These are phyloP conservation scores for Otus sunia DNA, from an alignment of 2,113 vertebrate genomes.

Conservation along the genomic window DNA sequence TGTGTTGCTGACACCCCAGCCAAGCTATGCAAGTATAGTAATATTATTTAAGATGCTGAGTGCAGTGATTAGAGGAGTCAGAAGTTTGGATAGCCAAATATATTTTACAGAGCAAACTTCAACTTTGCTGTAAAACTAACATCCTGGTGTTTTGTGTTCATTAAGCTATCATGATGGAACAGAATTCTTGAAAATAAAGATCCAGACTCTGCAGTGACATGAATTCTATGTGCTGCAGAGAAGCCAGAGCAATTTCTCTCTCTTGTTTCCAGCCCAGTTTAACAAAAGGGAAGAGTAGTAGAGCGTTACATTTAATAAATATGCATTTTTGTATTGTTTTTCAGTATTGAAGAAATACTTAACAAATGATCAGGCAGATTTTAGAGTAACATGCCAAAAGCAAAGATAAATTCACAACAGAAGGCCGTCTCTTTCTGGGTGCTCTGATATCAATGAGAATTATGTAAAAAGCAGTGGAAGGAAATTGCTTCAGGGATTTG, in stretches of 20 bases:
- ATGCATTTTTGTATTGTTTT: not conserved
- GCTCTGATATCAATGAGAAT: not conserved
- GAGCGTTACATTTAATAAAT: not conserved
- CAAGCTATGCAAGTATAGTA: not conserved
- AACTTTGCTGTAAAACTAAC: not conserved
- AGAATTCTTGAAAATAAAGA: not conserved
- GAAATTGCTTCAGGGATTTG: not conserved
- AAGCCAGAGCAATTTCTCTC: not conserved
- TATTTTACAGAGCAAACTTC: not conserved
- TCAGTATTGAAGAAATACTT: not conserved
- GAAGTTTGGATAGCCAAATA: not conserved
- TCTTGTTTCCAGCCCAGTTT: not conserved
- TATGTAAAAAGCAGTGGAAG: not conserved
- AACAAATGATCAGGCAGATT: not conserved
- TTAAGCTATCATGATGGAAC: not conserved
- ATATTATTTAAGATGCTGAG: not conserved
- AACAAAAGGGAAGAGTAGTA: not conserved
- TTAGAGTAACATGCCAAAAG: not conserved
- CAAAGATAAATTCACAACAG: not conserved
- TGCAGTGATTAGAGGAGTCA: not conserved
- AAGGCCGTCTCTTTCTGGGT: not conserved
- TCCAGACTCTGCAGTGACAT: not conserved
- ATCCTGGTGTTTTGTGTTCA: not conserved
- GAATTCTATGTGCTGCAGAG: not conserved
- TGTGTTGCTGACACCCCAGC: not conserved